Conservation (phyloP, 2,113 vertebrate genomes). For the Bothrops jararaca region DNA sequence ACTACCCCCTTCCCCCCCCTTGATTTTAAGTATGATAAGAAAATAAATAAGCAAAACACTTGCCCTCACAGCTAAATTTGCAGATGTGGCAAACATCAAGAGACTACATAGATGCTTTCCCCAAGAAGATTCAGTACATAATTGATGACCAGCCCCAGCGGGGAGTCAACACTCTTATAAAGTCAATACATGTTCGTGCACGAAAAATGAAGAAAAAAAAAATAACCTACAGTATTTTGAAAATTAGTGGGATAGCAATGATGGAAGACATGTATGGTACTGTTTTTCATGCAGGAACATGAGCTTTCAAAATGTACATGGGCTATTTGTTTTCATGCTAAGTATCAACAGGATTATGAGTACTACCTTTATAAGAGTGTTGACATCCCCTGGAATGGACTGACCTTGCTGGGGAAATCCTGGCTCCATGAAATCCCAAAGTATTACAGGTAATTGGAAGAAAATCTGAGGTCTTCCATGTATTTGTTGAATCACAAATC, state of each 20-base stretch:
- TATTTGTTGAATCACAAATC: too few species aligned
- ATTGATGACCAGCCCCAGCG: conserved; percentile 21
- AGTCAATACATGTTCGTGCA: conserved; percentile 29
- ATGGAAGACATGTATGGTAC: not conserved
- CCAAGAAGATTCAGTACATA: conserved; percentile 23
- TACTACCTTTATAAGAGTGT: conserved; percentile 2
- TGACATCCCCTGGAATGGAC: not conserved
- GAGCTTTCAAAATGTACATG: not conserved
- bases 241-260: conserved; percentile 7
- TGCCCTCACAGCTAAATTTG: conserved; percentile 26
- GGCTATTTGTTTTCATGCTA: not conserved
- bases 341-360: not conserved
- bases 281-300: conserved; percentile 33
- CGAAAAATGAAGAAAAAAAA: conserved; percentile 26
- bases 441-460: too few species aligned
- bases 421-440: too few species aligned
- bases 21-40: not conserved
- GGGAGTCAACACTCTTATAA: conserved; percentile 22
- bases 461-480: too few species aligned
- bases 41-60: conserved; percentile 29
- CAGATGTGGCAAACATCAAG: conserved; percentile 28
- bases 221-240: conserved; percentile 16
- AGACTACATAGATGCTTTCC: conserved; percentile 19
- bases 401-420: not conserved
- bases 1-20: too few species aligned